Evolutionary conservation across 2,797 vertebrate genomes (phyloP).

Genomic region (Dicrostonyx torquatus): DNA sequence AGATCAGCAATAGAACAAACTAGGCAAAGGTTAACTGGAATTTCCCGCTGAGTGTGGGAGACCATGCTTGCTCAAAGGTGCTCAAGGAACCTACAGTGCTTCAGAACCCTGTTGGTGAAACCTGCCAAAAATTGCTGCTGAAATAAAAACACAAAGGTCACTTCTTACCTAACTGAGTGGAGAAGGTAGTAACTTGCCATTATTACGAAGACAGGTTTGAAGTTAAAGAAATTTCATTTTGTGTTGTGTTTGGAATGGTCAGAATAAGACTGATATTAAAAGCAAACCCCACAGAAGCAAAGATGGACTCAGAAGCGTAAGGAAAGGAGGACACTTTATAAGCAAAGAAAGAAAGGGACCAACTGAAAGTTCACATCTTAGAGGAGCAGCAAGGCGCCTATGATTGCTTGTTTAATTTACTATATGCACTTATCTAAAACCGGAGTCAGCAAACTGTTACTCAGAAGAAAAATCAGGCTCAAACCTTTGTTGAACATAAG

Average conservation of each 20-base stretch:
- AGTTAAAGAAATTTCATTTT: neutral
- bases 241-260: neutral
- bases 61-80: neutral
- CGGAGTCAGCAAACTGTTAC: neutral
- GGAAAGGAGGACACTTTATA: neutral
- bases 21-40: neutral
- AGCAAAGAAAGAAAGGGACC: neutral
- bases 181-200: neutral
- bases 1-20: neutral
- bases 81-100: neutral
- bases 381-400: neutral
- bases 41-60: neutral
- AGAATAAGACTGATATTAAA: neutral
- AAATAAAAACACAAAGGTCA: neutral
- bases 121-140: neutral
- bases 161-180: neutral
- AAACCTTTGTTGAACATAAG: neutral
- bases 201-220: neutral
- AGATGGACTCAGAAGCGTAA: neutral
- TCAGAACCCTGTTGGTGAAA: neutral
- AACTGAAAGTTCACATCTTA: too few relatives aligned
- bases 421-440: conserved; percentile 11
- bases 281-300: neutral
- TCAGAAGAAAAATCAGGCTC: neutral
- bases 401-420: neutral